These are phyloP conservation scores for Takifugu ocellatus DNA, from an alignment of 2,797 vertebrate species.

Conservation along the genomic window DNA sequence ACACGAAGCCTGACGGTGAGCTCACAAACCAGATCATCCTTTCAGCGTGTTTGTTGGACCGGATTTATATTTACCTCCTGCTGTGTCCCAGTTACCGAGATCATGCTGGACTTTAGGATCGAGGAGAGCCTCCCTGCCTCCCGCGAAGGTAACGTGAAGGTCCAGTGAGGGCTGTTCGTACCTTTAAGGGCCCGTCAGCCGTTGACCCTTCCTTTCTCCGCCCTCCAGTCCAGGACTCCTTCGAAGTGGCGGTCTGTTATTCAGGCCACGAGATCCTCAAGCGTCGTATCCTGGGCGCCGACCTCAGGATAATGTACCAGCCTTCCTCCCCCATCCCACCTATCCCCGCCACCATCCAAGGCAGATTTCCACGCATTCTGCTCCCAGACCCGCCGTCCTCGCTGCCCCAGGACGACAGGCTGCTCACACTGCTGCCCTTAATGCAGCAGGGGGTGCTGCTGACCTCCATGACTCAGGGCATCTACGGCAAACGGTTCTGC, in stretches of 20 bases:
- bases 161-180: neutral
- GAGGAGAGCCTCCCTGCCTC: constrained; percentile 60
- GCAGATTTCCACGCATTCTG: constrained; percentile 58
- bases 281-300: constrained; percentile 63
- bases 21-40: neutral
- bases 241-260: constrained; percentile 77
- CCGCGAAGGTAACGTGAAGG: constrained; percentile 40
- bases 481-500: constrained; percentile 80
- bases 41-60: neutral
- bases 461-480: constrained; percentile 72
- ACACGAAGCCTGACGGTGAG: constrained; percentile 30
- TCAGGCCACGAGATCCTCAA: constrained; percentile 69
- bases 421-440: constrained; percentile 73
- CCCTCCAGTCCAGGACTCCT: constrained; percentile 69
- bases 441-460: constrained; percentile 80
- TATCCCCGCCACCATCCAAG: constrained; percentile 10
- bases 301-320: constrained; percentile 69
- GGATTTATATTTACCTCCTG: neutral
- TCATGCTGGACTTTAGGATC: constrained; percentile 70
- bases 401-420: constrained; percentile 57
- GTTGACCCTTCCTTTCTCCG: no score
- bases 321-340: constrained; percentile 57
- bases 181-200: neutral
- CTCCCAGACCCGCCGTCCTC: constrained; percentile 69
- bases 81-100: constrained; percentile 47